A percentile compares a stretch with the other conserved stretches of the same genome.
phyloP scores from a whole-genome alignment of 2,797 vertebrate species.

The Pogoniulus pusillus region DNA sequence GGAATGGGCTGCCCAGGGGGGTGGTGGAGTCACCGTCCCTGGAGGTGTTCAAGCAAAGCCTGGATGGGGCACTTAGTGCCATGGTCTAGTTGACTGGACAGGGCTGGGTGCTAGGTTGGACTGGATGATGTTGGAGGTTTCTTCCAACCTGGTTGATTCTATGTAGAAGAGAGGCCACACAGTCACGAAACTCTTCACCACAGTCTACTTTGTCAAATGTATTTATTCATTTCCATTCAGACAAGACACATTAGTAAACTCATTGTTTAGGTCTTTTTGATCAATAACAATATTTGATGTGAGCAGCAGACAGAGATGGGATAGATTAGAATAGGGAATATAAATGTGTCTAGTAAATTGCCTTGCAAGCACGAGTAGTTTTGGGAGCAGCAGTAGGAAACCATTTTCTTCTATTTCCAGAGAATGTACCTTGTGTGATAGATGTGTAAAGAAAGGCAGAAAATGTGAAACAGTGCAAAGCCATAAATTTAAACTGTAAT shows the following conservation, averaged over 20 bases:
- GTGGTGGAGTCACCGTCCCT: too few relatives aligned
- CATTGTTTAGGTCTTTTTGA: background rate
- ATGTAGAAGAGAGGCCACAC: background rate
- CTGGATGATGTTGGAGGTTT: too few relatives aligned
- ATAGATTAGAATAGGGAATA: background rate
- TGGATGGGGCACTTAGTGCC: too few relatives aligned
- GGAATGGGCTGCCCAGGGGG: too few relatives aligned
- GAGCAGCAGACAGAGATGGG: background rate
- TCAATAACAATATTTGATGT: background rate
- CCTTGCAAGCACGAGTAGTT: background rate
- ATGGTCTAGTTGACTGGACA: too few relatives aligned
- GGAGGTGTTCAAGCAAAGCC: too few relatives aligned
- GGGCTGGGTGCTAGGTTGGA: too few relatives aligned
- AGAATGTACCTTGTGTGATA: background rate
- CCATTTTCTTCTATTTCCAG: slow-evolving; percentile 13
- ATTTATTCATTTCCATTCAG: background rate
- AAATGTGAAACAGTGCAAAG: background rate
- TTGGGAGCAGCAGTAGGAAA: background rate
- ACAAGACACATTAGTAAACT: slow-evolving; percentile 6
- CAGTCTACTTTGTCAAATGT: background rate
- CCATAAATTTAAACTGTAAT: background rate
- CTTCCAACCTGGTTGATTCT: too few relatives aligned
- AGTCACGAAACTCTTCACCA: background rate
- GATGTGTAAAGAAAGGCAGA: background rate
- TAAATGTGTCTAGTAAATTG: background rate